A percentile compares a stretch with the other conserved stretches of the same genome.
These are phyloP conservation scores for Eulemur rubriventer DNA, from an alignment of 2,797 vertebrate species.

Conservation along the genomic window DNA sequence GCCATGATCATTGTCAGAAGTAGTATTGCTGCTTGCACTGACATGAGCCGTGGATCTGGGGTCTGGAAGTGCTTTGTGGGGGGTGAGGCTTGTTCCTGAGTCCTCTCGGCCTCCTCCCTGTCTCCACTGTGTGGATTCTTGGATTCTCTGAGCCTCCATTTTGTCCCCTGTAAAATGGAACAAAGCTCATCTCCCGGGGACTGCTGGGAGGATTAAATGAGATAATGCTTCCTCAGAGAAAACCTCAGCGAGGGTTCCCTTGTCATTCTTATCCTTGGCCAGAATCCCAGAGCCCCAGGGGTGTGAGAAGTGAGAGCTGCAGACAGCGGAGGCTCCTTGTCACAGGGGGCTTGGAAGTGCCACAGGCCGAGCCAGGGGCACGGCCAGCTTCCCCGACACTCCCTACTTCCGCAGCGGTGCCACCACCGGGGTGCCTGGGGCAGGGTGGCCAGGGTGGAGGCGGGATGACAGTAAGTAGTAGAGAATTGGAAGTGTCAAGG, in stretches of 20 bases:
- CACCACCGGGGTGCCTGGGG: not conserved
- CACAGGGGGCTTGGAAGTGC: not conserved
- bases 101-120: not conserved
- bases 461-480: not conserved
- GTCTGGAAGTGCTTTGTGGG: not conserved
- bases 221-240: not conserved
- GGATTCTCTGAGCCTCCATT: not conserved
- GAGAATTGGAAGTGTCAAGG: not conserved
- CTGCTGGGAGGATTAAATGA: not conserved
- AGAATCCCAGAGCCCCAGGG: not conserved
- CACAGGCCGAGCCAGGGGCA: not conserved
- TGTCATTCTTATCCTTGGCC: not conserved
- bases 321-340: not conserved
- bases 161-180: not conserved
- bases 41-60: rapidly evolving
- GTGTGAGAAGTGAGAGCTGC: not conserved
- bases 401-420: not conserved
- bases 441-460: not conserved
- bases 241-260: not conserved
- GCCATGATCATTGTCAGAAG: rapidly evolving
- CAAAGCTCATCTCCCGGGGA: not conserved
- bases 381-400: not conserved
- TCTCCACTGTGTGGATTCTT: not conserved
- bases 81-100: not conserved
- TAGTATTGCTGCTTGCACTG: not conserved